Evolutionary conservation across 1,140 invertebrate species (phyloP).

Genomic region (Drosophila gunungcola): DNA sequence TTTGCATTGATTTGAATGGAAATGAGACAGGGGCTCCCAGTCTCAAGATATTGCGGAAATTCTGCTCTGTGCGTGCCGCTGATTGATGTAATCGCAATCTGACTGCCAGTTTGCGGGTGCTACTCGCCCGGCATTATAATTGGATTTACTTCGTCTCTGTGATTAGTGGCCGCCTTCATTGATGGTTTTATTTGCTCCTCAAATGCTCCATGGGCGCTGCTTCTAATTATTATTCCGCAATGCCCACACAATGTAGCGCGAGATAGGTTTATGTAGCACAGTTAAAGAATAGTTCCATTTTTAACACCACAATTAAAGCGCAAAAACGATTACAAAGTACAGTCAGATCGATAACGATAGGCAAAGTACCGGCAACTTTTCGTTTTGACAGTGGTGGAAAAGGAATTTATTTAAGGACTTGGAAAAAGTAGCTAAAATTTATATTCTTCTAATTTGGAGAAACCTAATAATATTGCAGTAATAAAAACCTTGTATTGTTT

Average conservation of each 20-base stretch:
- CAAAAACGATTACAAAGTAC: neutral
- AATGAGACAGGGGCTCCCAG: conserved; percentile 28
- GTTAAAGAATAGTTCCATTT: neutral
- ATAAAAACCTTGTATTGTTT: no score
- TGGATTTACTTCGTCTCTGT: conserved; percentile 37
- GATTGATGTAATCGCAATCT: conserved; percentile 62
- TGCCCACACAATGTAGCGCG: conserved; percentile 19
- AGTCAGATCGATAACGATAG: conserved; percentile 5
- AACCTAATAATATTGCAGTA: no score
- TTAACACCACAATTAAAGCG: neutral
- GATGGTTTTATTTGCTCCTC: conserved; percentile 19
- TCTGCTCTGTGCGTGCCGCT: conserved; percentile 50
- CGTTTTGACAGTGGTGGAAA: neutral
- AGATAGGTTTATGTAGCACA: neutral
- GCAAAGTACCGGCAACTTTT: neutral
- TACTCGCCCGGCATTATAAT: conserved; percentile 40
- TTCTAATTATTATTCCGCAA: conserved; percentile 31
- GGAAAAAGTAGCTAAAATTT: no score
- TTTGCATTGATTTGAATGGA: conserved; percentile 64
- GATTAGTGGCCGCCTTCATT: conserved; percentile 29
- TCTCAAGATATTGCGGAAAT: conserved; percentile 51
- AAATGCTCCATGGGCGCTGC: conserved; percentile 8
- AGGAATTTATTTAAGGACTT: no score
- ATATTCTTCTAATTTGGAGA: no score
- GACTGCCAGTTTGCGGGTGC: conserved; percentile 19